Percentiles rank a stretch among this genome's conserved stretches.
Evolutionary conservation across 53 echinoderm and acorn worm genomes (phyloP).

Genomic region (Mesocentrotus franciscanus): DNA sequence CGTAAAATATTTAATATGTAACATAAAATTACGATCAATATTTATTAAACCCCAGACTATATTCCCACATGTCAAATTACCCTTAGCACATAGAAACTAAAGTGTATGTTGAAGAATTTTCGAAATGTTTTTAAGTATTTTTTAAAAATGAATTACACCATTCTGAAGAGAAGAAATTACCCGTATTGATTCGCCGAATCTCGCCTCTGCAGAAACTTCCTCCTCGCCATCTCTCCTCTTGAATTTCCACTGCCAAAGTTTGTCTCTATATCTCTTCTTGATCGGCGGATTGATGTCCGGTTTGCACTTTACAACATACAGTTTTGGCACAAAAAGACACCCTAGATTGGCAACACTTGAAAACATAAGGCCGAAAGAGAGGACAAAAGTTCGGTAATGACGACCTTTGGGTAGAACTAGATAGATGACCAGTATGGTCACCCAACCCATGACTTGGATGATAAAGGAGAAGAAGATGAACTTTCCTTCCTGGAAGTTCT

Average conservation of each 20-base stretch:
- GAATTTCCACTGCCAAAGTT: constrained; percentile 75
- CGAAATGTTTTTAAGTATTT: neutral
- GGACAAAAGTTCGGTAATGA: constrained; percentile 71
- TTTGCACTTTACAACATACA: constrained; percentile 82
- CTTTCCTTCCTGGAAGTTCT: constrained; percentile 90
- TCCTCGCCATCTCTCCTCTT: constrained; percentile 68
- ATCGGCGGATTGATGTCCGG: constrained; percentile 72
- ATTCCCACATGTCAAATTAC: no score
- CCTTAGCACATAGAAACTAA: no score
- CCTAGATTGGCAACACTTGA: constrained; percentile 69
- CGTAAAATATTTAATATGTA: no score
- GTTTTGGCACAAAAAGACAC: constrained; percentile 86
- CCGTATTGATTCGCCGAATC: constrained; percentile 56
- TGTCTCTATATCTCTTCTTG: constrained; percentile 57
- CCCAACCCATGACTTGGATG: constrained; percentile 84
- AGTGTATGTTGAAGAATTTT: no score
- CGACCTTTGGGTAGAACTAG: constrained; percentile 68
- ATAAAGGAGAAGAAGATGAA: constrained; percentile 92
- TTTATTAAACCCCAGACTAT: no score
- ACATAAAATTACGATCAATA: no score
- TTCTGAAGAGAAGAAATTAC: neutral
- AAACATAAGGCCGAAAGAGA: constrained; percentile 70
- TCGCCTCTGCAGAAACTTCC: constrained; percentile 41
- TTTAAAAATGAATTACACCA: neutral
- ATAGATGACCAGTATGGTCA: constrained; percentile 68